Base-by-base conservation (phyloP, 2,888 invertebrate species). In the Xestia ashworthii region DNA sequence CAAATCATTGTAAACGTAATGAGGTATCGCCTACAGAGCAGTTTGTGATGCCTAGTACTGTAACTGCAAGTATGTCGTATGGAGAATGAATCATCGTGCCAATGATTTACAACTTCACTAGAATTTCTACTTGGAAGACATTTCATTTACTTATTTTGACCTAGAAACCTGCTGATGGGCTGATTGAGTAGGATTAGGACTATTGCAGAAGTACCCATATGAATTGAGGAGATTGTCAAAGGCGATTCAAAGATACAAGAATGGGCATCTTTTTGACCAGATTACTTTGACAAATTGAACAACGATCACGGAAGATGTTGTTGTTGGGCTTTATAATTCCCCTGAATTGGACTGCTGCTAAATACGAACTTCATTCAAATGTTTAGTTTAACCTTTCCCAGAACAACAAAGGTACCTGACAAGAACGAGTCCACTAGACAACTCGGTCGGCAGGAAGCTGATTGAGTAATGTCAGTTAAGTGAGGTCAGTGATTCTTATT, bases 401-500 rank as follows among this genome's bases (percentile, higher is more conserved):
- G 50, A 72, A 48, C 68, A 62, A 25, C 73, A 60, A 14, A 77
- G 48, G 48, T 79, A 68, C 62, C 73, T 73, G 78, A 78, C 41
- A 74, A 78, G 71, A 82, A 73, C 78, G 71, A 72, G 84, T 72
- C 68, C 77, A 81, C 73, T 80, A 81, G 80, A 80, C 81, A 85
- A 71, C 32, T 74, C 67, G 75, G 79, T 83, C 76, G 84, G 82
- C 85, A 92, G 93, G 91, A 93, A 92, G 91, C 83, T 89, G 90
- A 93, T 94, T 94, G 92, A 91, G 93, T 91, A 93, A 93, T 89
- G 88, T 88, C 85, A 88, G 93, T 93, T 93, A 92, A 89, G 91
- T 90, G 94, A 94, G 95, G 95, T 94, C 95, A 94, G 94, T 93
- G 93, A 91, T 92, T 91, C 92, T 91, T 82, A 79, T 72, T 93